Evolutionary conservation across 2,888 invertebrate species (phyloP).

Genomic region (Himalopsyche tibetana): DNA sequence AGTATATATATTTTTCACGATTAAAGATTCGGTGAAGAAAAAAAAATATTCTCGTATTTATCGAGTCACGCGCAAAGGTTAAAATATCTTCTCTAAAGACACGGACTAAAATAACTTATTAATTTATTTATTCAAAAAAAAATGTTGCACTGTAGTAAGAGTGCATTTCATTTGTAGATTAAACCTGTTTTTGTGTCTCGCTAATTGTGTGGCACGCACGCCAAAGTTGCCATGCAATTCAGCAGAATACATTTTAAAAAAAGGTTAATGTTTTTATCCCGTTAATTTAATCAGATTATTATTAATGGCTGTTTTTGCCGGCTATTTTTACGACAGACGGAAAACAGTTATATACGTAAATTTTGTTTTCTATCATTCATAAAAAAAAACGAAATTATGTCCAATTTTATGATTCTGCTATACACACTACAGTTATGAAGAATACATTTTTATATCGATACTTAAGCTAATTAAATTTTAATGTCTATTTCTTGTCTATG

Average conservation of each 20-base stretch:
- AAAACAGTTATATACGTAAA: too few species aligned
- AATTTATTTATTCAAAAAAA: background rate
- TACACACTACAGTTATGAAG: too few species aligned
- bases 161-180: background rate
- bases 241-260: background rate
- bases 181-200: conserved; percentile 19
- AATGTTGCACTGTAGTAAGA: background rate
- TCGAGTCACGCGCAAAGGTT: background rate
- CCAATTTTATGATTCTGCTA: too few species aligned
- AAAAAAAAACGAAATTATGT: too few species aligned
- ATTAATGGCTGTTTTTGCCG: conserved; percentile 10
- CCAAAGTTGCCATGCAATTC: background rate
- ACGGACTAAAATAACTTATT: background rate
- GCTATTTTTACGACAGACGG: background rate
- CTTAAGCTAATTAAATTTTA: too few species aligned
- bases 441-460: too few species aligned
- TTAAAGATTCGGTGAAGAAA: too few species aligned
- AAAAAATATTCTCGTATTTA: too few species aligned
- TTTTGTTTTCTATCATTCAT: too few species aligned
- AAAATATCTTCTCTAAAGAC: background rate
- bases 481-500: too few species aligned
- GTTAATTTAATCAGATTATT: conserved; percentile 18
- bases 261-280: background rate
- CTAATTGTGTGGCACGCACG: background rate
- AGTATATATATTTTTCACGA: too few species aligned